Evolutionary conservation across 2,797 vertebrate genomes (phyloP).

Genomic region (Malacoraja senta): DNA sequence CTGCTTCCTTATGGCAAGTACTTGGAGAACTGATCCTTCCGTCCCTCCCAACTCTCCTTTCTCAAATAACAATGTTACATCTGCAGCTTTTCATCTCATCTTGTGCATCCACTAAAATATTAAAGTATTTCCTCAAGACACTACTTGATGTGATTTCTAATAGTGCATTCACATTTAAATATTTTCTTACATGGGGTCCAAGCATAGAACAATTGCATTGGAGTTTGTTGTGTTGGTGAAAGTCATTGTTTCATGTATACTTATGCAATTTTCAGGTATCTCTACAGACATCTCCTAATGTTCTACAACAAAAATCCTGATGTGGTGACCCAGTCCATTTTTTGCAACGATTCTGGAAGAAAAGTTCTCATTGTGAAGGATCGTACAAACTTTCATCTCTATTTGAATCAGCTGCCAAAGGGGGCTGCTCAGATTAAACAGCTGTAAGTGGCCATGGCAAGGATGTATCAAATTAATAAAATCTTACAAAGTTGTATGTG

Average conservation of each 20-base stretch:
- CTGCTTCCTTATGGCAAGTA: no score
- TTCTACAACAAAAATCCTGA: slow-evolving; percentile 73
- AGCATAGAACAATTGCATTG: background rate
- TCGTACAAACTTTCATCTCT: slow-evolving; percentile 70
- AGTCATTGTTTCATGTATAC: background rate
- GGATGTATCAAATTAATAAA: background rate
- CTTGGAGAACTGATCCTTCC: no score
- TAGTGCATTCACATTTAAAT: background rate
- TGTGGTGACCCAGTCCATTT: slow-evolving; percentile 74
- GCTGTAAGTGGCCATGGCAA: slow-evolving; percentile 61
- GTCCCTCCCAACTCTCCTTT: no score
- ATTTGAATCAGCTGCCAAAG: slow-evolving; percentile 85
- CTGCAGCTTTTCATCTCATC: no score
- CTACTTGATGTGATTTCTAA: background rate
- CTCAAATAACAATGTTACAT: no score
- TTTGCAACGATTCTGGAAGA: slow-evolving; percentile 63
- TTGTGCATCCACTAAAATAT: no score
- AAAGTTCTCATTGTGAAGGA: slow-evolving; percentile 73
- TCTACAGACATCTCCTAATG: slow-evolving; percentile 82
- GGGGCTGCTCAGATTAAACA: slow-evolving; percentile 74
- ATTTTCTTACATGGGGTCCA: background rate
- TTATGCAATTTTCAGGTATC: slow-evolving; percentile 64
- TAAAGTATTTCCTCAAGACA: background rate
- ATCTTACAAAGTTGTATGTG: background rate
- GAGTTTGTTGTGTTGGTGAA: background rate